Evolutionary conservation across 2,888 invertebrate genomes (phyloP), one percentile per base, ranked within the genome.

Genomic region (Formica aserva): DNA sequence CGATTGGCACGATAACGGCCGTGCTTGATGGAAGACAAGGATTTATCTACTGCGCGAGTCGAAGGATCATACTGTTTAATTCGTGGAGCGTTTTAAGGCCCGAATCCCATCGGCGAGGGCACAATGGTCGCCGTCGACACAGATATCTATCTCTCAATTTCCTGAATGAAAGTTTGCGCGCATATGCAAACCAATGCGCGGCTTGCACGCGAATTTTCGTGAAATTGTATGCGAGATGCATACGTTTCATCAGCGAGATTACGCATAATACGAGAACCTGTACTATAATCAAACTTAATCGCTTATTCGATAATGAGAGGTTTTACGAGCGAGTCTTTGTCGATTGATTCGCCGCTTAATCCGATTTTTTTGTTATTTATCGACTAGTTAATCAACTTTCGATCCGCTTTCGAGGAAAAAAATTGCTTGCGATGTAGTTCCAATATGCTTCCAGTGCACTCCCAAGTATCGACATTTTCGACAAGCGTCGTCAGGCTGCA

Each of bases 131-230:
- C 84, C 82, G 89, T 82, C 88, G 90, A 88, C 90, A 88, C 90
- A 90, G 90, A 90, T 90, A 90, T 89, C 90, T 89, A 90, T 90
- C 90, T 90, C 88, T 87, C 90, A 90, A 90, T 90, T 90, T 90
- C 90, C 90, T 89, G 90, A 83, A 89, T 85, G 88, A 90, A 90
- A 90, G 90, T 90, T 90, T 84, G 86, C 83, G 57, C 85, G 85
- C 85, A 83, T 85, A 86, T 69, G 87, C 85, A 87, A 87, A 86
- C 83, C 84, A 74, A 75, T 52, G 18, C 18, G 38, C 77, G 45
- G 67, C 77, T 38, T 38, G 52, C 52, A 45, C 65, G 45, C 60
- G 60, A 77, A 67, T 67, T 84, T 86, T 82, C 84, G 78, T 62
- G 9, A 71, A 69, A 62, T 76, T 82, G 80, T 67, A 67, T 8